A percentile compares a stretch with the other conserved stretches of the same genome.
phyloP scores from a whole-genome alignment of 2,888 invertebrate species.

The Polietes domitor region DNA sequence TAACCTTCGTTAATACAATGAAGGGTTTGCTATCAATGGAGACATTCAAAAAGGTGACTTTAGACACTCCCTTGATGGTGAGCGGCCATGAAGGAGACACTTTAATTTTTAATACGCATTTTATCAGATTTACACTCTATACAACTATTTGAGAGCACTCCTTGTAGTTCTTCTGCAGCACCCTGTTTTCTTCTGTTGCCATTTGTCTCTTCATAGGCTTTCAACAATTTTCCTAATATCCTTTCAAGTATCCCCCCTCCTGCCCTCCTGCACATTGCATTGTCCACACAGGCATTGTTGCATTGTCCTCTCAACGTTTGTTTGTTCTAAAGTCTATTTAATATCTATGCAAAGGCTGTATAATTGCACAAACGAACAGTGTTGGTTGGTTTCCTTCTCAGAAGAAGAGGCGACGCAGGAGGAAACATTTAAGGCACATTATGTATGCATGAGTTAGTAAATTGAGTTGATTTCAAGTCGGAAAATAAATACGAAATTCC shows the following conservation, averaged over 20 bases:
- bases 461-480: conserved; percentile 78
- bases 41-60: too few relatives aligned
- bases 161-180: too few relatives aligned
- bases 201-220: background rate
- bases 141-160: too few relatives aligned
- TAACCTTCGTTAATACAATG: too few relatives aligned
- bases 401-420: conserved; percentile 24
- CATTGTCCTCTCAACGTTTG: conserved; percentile 21
- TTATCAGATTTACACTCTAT: too few relatives aligned
- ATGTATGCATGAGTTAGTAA: conserved; percentile 78
- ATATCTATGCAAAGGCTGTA: conserved; percentile 51
- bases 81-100: too few relatives aligned
- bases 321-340: conserved; percentile 57
- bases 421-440: conserved; percentile 71
- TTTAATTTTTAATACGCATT: too few relatives aligned
- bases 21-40: too few relatives aligned
- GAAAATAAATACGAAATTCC: conserved; percentile 56
- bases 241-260: conserved; percentile 30
- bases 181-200: too few relatives aligned
- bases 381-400: conserved; percentile 2
- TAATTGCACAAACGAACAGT: conserved; percentile 26
- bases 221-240: conserved; percentile 59
- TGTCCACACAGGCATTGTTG: conserved; percentile 31
- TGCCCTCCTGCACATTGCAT: conserved; percentile 34
- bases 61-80: too few relatives aligned